phyloP scores from a whole-genome alignment of 2,888 invertebrate species.

The Portevinia maculata region DNA sequence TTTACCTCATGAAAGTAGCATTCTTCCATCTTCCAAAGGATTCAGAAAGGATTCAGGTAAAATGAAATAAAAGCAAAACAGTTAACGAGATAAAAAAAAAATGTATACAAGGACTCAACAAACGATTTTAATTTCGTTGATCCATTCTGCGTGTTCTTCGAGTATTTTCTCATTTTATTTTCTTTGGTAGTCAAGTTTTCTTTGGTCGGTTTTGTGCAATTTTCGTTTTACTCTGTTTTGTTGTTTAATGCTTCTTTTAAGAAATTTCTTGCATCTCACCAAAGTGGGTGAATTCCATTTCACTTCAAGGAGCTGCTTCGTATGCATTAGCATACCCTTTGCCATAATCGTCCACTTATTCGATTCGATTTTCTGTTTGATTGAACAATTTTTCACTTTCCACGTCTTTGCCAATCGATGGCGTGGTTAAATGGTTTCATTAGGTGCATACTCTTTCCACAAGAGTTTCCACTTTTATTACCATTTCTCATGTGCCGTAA shows the following conservation, averaged over 20 bases:
- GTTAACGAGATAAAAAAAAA: slow-evolving; percentile 6
- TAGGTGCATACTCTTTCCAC: slow-evolving; percentile 19
- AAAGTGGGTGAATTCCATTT: slow-evolving; percentile 71
- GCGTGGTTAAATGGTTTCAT: slow-evolving; percentile 70
- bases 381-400: slow-evolving; percentile 72
- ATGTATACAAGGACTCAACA: slow-evolving; percentile 39
- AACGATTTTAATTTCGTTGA: slow-evolving; percentile 74
- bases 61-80: slow-evolving; percentile 46
- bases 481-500: neutral
- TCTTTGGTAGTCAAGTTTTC: slow-evolving; percentile 53
- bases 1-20: slow-evolving; percentile 63
- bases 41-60: slow-evolving; percentile 51
- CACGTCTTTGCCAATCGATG: slow-evolving; percentile 13
- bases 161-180: slow-evolving; percentile 31
- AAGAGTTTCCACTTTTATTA: slow-evolving; percentile 7
- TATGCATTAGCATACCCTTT: slow-evolving; percentile 74
- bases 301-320: slow-evolving; percentile 65
- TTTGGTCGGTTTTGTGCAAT: slow-evolving; percentile 8
- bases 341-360: slow-evolving; percentile 72
- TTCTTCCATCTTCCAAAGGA: slow-evolving; percentile 54
- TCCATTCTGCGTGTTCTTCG: slow-evolving; percentile 60
- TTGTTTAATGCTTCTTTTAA: slow-evolving; percentile 52
- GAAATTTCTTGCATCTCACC: slow-evolving; percentile 47
- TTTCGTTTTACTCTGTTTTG: slow-evolving; percentile 19
- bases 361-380: slow-evolving; percentile 74